phyloP scores from a whole-genome alignment of 2,113 vertebrate genomes.

The Bolborhynchus lineola region DNA sequence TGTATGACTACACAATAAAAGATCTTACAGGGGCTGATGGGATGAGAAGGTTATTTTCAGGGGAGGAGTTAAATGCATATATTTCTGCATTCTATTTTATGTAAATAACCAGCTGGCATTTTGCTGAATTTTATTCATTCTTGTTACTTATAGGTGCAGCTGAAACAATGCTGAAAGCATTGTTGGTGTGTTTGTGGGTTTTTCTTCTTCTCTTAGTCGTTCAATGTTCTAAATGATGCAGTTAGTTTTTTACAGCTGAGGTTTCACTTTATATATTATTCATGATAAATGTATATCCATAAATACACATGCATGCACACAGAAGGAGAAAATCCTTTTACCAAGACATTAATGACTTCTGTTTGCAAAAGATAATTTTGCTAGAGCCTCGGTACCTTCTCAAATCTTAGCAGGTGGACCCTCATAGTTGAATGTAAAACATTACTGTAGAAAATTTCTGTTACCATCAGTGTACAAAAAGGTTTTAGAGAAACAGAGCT shows the following conservation, averaged over 20 bases:
- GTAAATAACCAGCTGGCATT: not conserved
- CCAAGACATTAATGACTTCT: slow-evolving; percentile 46
- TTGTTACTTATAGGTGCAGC: not conserved
- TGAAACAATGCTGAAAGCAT: not conserved
- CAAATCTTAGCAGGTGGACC: not conserved
- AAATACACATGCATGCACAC: not conserved
- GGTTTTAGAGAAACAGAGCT: slow-evolving; percentile 5
- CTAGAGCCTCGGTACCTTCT: not conserved
- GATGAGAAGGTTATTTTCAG: not conserved
- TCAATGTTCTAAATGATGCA: slow-evolving; percentile 33
- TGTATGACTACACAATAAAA: not conserved
- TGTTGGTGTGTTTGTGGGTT: not conserved
- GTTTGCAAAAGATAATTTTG: slow-evolving; percentile 46
- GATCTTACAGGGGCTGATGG: not conserved
- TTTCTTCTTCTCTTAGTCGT: not conserved
- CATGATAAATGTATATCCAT: slow-evolving; percentile 38
- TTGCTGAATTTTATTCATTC: not conserved
- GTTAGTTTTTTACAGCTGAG: slow-evolving; percentile 16
- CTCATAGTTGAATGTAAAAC: slow-evolving; percentile 14
- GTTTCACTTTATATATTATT: slow-evolving; percentile 63
- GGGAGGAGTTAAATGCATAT: not conserved
- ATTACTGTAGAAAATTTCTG: slow-evolving; percentile 7
- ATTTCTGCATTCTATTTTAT: not conserved
- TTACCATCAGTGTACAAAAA: not conserved
- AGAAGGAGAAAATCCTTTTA: slow-evolving; percentile 39